Evolutionary conservation across 64 coral and sea anemone genomes (phyloP), one percentile per base, ranked within the genome.

Genomic region (Platygyra sinensis): DNA sequence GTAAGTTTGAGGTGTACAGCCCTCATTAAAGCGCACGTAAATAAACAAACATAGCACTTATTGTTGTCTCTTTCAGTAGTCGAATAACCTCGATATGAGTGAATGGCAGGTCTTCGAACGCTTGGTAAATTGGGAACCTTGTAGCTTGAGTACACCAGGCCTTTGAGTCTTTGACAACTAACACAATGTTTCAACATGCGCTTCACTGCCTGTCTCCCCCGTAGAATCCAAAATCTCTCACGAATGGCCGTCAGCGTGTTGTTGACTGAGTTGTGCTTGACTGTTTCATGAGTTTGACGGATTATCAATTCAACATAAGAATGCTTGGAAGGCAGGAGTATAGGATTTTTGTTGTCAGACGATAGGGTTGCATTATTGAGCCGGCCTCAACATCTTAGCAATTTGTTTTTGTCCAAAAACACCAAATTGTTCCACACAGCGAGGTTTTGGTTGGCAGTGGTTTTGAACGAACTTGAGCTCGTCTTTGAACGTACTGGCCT

Each of bases 241-340:
- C 60, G 29, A 20, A 57, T 67, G 2, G 11, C 67, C 15, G 61
- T 32, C 8, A 84, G 60, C 31, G 69, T 91, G 80, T 84, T 73
- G 42, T 69, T 86, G 63, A 91, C 62, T 61, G 77, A 65, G 60
- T 67, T 86, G 54, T 91, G 80, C 67, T 85, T 76, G 8, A 86
- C 61, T 76, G 59, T 73, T n/a, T 76, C 16, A 36, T 91, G 69
- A 74, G 67, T 72, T 51, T 85, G 24, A 62, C 12, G 52, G 52
- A 91, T 91, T 15, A 91, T 54, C 86, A 30, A 71, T 72, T 72
- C 33, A 1, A 65, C 49, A 52, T 80, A 81, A 71, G 52, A 22
- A 81, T 90, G 76, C 30, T 79, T 80, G 32, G 88, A 16, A 24
- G 88, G 76, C 46, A 88, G 32, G 14, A 88, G 75, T 55, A 88